Evolutionary conservation across 2,888 invertebrate species (phyloP).

Genomic region (Clepsis dumicolana): DNA sequence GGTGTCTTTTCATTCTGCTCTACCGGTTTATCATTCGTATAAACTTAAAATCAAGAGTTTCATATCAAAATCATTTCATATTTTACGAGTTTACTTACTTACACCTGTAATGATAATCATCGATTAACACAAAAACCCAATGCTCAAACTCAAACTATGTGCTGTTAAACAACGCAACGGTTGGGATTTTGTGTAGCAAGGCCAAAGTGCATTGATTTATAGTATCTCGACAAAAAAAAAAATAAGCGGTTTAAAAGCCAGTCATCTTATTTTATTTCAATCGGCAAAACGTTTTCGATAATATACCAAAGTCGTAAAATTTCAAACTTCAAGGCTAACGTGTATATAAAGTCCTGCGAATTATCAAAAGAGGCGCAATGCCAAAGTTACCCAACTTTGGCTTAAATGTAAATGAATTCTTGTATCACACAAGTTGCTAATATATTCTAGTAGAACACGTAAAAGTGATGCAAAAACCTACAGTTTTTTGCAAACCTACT

Average conservation of each 20-base stretch:
- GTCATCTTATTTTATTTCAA: neutral
- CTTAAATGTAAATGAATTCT: neutral
- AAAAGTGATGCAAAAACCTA: too few species aligned
- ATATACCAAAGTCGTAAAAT: slow-evolving; percentile 1
- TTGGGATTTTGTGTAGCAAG: neutral
- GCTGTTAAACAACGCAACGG: neutral
- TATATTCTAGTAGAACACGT: neutral
- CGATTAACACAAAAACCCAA: neutral
- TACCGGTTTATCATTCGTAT: slow-evolving; percentile 25
- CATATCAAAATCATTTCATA: slow-evolving; percentile 1
- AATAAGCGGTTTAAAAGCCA: neutral
- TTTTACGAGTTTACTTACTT: neutral
- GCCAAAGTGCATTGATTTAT: neutral
- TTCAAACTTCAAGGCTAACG: neutral
- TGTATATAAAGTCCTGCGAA: neutral
- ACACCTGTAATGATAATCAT: neutral
- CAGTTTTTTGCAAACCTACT: too few species aligned
- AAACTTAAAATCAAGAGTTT: neutral
- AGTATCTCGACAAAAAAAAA: neutral
- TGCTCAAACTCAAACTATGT: too few species aligned
- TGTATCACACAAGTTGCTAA: neutral
- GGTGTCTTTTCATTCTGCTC: slow-evolving; percentile 34
- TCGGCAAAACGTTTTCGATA: neutral
- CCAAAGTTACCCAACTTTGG: neutral
- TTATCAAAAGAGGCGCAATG: neutral